Percentiles rank a stretch among this genome's conserved stretches.
phyloP scores from a whole-genome alignment of 2,113 vertebrate species.

The Mesocricetus auratus region DNA sequence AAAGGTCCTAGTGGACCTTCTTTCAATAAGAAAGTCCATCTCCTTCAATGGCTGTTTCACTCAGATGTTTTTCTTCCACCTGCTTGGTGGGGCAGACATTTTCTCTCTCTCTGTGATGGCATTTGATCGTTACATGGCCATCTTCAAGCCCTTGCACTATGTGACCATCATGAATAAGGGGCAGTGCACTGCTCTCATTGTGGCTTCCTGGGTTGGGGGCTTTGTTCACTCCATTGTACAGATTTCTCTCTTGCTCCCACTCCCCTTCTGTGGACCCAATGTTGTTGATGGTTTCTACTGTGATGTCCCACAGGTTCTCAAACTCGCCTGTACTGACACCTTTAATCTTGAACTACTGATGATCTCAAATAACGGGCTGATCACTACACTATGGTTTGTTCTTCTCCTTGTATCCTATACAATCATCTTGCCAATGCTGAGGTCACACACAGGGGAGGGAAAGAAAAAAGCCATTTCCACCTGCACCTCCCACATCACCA shows the following conservation, averaged over 20 bases:
- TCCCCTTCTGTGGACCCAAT: constrained; percentile 37
- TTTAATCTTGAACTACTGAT: constrained; percentile 7
- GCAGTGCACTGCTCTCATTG: neutral
- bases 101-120: constrained; percentile 52
- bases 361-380: constrained; percentile 52
- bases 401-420: constrained; percentile 13
- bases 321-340: neutral
- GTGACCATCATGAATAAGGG: constrained; percentile 21
- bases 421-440: constrained; percentile 10
- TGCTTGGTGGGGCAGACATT: constrained; percentile 47
- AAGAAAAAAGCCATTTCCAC: constrained; percentile 41
- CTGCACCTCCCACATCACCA: constrained; percentile 23
- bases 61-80: constrained; percentile 80
- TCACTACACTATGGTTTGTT: neutral
- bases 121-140: neutral
- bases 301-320: constrained; percentile 59
- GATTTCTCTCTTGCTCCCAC: neutral
- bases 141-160: constrained; percentile 29
- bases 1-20: constrained; percentile 69
- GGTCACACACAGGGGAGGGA: neutral
- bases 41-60: constrained; percentile 68
- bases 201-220: constrained; percentile 10
- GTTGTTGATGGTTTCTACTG: constrained; percentile 36
- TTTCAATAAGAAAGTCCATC: constrained; percentile 53
- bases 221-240: constrained; percentile 39